These are phyloP conservation scores for Todiramphus chloris DNA, from an alignment of 2,113 vertebrate genomes.

Conservation along the genomic window DNA sequence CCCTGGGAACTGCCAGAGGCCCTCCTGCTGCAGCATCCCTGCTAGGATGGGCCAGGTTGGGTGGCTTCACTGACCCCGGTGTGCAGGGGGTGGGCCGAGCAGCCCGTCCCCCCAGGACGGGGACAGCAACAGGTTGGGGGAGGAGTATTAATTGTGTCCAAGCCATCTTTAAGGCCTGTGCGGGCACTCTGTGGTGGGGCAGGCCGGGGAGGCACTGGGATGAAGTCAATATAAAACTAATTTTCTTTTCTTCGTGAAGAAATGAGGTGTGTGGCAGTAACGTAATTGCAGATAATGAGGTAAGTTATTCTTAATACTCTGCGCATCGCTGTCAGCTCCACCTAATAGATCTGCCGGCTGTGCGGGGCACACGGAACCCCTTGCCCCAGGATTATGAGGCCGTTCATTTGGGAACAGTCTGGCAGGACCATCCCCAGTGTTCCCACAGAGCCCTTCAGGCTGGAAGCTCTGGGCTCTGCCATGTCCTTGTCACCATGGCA, in stretches of 20 bases:
- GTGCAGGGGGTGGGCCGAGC: background rate
- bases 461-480: background rate
- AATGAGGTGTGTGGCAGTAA: conserved; percentile 83
- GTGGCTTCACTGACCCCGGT: fast-evolving
- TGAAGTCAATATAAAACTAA: conserved; percentile 88
- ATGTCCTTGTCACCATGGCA: fast-evolving
- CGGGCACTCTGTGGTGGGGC: background rate
- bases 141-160: background rate
- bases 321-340: conserved; percentile 65
- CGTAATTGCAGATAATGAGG: conserved; percentile 88
- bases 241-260: conserved; percentile 81
- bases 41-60: background rate
- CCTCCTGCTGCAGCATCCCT: background rate
- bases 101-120: background rate
- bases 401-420: conserved; percentile 1
- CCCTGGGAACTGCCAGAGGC: background rate
- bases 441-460: background rate
- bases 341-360: conserved; percentile 47
- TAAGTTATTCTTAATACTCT: conserved; percentile 86
- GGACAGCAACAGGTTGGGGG: background rate
- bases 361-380: background rate
- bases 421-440: background rate
- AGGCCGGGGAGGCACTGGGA: conserved; percentile 71
- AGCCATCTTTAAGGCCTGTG: background rate
- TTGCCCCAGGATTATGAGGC: conserved; percentile 6